A percentile compares a stretch with the other conserved stretches of the same genome.
Evolutionary conservation across 92 coral and sea anemone species (phyloP).

Genomic region (Pocillopora meandrina): DNA sequence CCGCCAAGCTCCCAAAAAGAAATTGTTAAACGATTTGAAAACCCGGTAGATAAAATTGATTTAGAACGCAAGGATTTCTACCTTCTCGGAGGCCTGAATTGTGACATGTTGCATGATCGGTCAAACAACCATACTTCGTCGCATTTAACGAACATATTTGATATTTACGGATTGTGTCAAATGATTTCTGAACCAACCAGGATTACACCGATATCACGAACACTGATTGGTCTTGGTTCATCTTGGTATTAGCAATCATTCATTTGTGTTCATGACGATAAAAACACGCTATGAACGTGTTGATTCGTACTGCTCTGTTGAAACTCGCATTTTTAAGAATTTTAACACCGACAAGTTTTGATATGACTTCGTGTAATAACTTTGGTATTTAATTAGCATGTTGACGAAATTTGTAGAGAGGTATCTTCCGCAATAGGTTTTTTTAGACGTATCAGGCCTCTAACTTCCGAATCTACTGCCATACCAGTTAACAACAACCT

Average conservation of each 20-base stretch:
- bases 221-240: neutral
- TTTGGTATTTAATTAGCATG: neutral
- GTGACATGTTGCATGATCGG: constrained; percentile 12
- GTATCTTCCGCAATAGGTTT: neutral
- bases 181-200: constrained; percentile 8
- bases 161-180: neutral
- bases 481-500: too few relatives aligned
- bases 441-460: too few relatives aligned
- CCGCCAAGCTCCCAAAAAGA: too few relatives aligned
- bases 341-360: neutral
- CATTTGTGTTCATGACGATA: neutral
- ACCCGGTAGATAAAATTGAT: neutral
- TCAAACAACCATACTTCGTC: constrained; percentile 1
- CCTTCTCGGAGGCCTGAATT: neutral
- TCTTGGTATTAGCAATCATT: neutral
- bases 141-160: neutral
- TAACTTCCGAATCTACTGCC: too few relatives aligned
- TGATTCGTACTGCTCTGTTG: neutral
- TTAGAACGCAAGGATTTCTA: neutral
- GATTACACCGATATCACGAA: neutral
- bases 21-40: too few relatives aligned
- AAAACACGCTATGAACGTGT: neutral
- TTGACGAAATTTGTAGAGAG: constrained; percentile 24
- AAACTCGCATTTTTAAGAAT: neutral
- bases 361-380: too few relatives aligned